Evolutionary conservation across 2,888 invertebrate genomes (phyloP), one percentile per base, ranked within the genome.

Genomic region (Mythimna vitellina): DNA sequence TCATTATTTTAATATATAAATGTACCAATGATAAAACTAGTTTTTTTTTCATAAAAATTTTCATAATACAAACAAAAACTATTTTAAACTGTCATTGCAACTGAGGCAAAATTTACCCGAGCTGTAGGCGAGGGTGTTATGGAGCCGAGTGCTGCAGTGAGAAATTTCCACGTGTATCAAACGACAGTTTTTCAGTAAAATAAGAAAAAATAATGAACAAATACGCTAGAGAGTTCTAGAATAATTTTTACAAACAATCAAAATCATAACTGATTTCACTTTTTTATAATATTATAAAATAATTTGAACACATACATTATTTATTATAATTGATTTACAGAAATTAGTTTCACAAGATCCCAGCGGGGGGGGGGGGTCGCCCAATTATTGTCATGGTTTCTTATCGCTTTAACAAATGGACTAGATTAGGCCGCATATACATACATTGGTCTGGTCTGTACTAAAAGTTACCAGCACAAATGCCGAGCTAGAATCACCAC

Each of bases 361-460:
- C 56, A 56, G 22, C 63, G 57, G 9, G n/a, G n/a, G n/a, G n/a
- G n/a, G n/a, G n/a, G n/a, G 78, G 75, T 2, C 69, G 57, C 35
- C 75, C 73, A 0, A 57, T 67, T 3, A 62, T 92, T 6, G 56
- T 78, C 22, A 69, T 88, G 3, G 89, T 89, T 1, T 25, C 53
- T 9, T 86, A 89, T 60, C 82, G 87, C 14, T 91, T 83, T 70
- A 87, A 89, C 58, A 85, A 70, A 65, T 83, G 82, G 67, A 66
- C 74, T 58, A 76, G 82, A 38, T n/a, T n/a, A 86, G 83, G 0
- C 32, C 78, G 3, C 83, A 73, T 29, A 73, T 73, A 0, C 78
- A 73, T 73, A 0, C 78, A 78, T 0, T 91, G 90, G 88, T n/a
- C n/a, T n/a, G n/a, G 73, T 80, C 10, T 91, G 89, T 58, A 12